Evolutionary conservation across 2,888 invertebrate genomes (phyloP), one percentile per base, ranked within the genome.

Genomic region (Megalurothrips usitatus): DNA sequence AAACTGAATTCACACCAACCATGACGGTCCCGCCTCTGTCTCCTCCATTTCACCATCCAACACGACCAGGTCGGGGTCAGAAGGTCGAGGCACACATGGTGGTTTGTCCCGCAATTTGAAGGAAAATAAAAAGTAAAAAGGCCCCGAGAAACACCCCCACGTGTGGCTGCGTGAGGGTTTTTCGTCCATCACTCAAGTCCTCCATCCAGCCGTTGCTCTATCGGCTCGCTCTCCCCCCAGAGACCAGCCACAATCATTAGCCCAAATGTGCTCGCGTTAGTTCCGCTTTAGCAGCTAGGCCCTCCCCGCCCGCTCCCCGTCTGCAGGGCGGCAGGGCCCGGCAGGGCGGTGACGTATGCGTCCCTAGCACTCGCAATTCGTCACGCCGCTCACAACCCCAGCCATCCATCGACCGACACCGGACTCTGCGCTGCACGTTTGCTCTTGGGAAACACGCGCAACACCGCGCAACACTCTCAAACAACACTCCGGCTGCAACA

Each of bases 201-300:
- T 75, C 58, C 6, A 12, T 23, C 23, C 68, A 12, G 68, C 68
- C 68, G 12, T 75, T 10, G 10, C 68, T 23, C 34, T 43, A 43
- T 43, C 68, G 11, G 68, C 68, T 52, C 52, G 52, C n/a, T 43
- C 34, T 43, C 34, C 34, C 34, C 34, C 34, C n/a, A n/a, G 34
- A 43, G 34, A 43, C 34, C 34, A 43, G 34, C 34, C 34, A 43
- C 34, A 58, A 19, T 75, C 68, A 75, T 75, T 75, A 75, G 68
- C 12, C 68, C 10, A 58, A 58, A 58, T 58, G 68, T 26, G 68
- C 68, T 23, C 68, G 68, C 26, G 68, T 75, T 75, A 75, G 68
- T 75, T 26, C n/a, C 68, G 68, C 68, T 23, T 75, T 75, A 75
- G 68, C 68, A 26, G 26, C 10, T 23, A 58, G 6, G 58, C 58